phyloP scores from a whole-genome alignment of 2,113 vertebrate species.

The Nipponia nippon region DNA sequence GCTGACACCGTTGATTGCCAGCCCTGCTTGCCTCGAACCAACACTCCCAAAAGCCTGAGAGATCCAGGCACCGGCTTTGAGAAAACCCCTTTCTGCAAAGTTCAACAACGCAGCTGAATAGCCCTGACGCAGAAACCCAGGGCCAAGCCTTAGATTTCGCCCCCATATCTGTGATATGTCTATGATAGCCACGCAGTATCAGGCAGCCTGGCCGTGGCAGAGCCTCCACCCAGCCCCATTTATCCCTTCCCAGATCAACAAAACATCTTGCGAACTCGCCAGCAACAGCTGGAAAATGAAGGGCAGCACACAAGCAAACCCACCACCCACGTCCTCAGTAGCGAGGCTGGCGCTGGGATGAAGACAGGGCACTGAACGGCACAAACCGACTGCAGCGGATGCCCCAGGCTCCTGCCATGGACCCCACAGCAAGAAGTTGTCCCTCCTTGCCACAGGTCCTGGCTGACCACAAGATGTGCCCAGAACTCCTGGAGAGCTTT shows the following conservation, averaged over 20 bases:
- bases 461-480: neutral
- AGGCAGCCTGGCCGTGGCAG: neutral
- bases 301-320: neutral
- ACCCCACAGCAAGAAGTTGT: neutral
- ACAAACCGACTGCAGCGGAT: neutral
- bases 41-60: neutral
- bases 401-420: neutral
- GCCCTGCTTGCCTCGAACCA: neutral
- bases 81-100: neutral
- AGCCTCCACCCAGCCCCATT: neutral
- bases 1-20: neutral
- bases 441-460: neutral
- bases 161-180: accelerated
- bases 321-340: neutral
- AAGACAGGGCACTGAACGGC: neutral
- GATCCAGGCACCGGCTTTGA: neutral
- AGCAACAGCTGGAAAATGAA: neutral
- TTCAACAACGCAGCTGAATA: neutral
- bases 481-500: neutral
- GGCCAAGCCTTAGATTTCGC: neutral
- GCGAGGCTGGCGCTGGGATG: neutral
- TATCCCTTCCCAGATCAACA: neutral
- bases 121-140: neutral
- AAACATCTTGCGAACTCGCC: neutral
- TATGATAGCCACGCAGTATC: neutral